Percentiles rank a stretch among this genome's conserved stretches.
These are phyloP conservation scores for Drosophila recens DNA, from an alignment of 2,888 invertebrate species.

Conservation along the genomic window DNA sequence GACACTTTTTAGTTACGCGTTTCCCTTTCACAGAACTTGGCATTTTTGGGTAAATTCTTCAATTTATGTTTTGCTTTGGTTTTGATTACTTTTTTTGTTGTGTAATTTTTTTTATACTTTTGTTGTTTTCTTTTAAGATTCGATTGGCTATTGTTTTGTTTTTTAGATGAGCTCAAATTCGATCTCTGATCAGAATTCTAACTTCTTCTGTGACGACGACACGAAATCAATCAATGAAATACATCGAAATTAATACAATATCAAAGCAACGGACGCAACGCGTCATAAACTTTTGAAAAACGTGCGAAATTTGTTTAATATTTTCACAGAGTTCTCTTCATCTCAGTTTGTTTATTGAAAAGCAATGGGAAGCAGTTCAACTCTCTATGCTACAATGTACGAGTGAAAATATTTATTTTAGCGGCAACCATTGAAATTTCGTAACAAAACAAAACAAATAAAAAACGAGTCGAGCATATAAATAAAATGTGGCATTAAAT, in stretches of 20 bases:
- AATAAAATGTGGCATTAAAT: slow-evolving; percentile 77
- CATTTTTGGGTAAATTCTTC: slow-evolving; percentile 55
- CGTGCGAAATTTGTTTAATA: slow-evolving; percentile 57
- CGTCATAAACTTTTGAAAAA: slow-evolving; percentile 14
- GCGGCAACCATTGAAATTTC: slow-evolving; percentile 65
- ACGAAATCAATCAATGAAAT: slow-evolving; percentile 7
- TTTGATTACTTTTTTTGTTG: neutral
- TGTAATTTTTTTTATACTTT: slow-evolving; percentile 6
- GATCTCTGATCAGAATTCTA: slow-evolving; percentile 33
- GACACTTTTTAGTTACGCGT: slow-evolving; percentile 48
- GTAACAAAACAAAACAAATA: slow-evolving; percentile 69
- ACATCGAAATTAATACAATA: slow-evolving; percentile 23
- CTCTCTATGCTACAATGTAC: slow-evolving; percentile 42
- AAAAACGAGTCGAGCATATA: slow-evolving; percentile 66
- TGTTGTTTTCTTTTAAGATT: slow-evolving; percentile 1
- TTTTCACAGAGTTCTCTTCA: slow-evolving; percentile 50
- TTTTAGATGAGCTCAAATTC: slow-evolving; percentile 13
- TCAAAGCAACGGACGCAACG: slow-evolving; percentile 15
- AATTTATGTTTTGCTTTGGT: slow-evolving; percentile 13
- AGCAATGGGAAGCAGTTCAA: slow-evolving; percentile 53
- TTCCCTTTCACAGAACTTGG: slow-evolving; percentile 60
- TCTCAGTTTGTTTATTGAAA: slow-evolving; percentile 60
- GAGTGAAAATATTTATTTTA: slow-evolving; percentile 58
- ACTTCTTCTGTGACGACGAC: slow-evolving; percentile 11
- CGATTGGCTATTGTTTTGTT: slow-evolving; percentile 4